Evolutionary conservation across 1,140 invertebrate genomes (phyloP), one percentile per base, ranked within the genome.

Genomic region (Macrosteles quadrilineatus): DNA sequence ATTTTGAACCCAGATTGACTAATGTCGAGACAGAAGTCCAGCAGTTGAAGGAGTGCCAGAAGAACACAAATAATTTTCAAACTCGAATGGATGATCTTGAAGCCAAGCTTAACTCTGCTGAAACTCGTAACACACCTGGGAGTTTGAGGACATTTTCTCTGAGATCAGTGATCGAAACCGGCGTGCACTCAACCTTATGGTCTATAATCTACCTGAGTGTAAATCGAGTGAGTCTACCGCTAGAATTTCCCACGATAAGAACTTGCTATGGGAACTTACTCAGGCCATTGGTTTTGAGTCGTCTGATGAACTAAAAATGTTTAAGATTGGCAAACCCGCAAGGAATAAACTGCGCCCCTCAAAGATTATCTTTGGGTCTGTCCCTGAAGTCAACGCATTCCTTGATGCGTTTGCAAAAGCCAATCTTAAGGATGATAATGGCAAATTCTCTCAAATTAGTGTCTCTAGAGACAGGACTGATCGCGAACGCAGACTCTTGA

Each of bases 381-480:
- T 43, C 36, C 36, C 9, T 43, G 36, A 43, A 43, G 36, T 43
- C 17, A 43, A 17, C 36, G 17, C 36, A 43, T 43, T 43, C 36
- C 36, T 43, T 43, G 50, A 55, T 55, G 19, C 4, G 11, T 55
- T 12, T 55, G 50, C 50, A 11, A 23, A 23, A 11, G 50, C 23
- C 6, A 55, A 23, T 6, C 19, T 55, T 6, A 55, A 23, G 11
- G 50, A 55, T 11, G 19, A 19, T 55, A 23, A 23, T 19, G 19
- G 50, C 23, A 55, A 55, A 55, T n/a, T 55, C 21, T 23, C 50
- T 12, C 19, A 6, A 11, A 23, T 55, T 55, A 23, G 50, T 9
- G 23, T 55, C 19, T 55, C 50, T 23, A 55, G 23, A 23, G 50
- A 55, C 21, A 55, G 50, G 19, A 55, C 50, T n/a, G 50, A 55